phyloP scores from a whole-genome alignment of 2,888 invertebrate species.

The Stenodema calcarata region DNA sequence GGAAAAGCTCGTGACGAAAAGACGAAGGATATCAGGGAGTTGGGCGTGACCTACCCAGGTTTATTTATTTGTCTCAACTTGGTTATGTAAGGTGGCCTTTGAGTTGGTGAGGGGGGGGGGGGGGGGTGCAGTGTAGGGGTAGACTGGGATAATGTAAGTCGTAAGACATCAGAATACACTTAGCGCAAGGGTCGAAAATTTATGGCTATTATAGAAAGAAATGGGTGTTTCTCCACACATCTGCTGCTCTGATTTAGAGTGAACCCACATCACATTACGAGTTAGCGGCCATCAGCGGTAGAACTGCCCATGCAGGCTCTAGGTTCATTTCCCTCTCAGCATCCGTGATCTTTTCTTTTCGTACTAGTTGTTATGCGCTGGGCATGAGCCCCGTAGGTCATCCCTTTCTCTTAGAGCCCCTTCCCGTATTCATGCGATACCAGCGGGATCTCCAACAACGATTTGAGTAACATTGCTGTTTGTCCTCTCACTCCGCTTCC shows the following conservation, averaged over 20 bases:
- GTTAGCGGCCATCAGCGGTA: constrained; percentile 4
- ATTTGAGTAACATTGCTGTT: too few relatives aligned
- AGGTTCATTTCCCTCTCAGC: not conserved
- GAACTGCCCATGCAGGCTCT: not conserved
- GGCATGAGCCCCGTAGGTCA: not conserved
- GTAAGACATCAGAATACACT: constrained; percentile 40
- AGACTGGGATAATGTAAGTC: constrained; percentile 8
- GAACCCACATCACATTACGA: constrained; percentile 21
- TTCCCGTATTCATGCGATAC: too few relatives aligned
- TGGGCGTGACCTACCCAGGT: not conserved
- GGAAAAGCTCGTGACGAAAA: not conserved
- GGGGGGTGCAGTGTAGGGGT: too few relatives aligned
- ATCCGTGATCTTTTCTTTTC: not conserved
- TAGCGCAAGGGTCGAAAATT: constrained; percentile 14
- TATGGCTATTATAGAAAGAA: constrained; percentile 14
- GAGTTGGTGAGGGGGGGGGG: not conserved
- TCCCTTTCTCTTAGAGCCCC: not conserved
- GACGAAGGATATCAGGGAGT: not conserved
- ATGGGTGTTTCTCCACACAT: constrained; percentile 9
- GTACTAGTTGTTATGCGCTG: not conserved
- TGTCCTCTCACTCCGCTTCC: too few relatives aligned
- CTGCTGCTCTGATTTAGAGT: constrained; percentile 18
- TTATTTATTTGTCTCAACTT: not conserved
- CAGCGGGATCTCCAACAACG: too few relatives aligned
- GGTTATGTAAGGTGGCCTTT: not conserved